Conservation (phyloP, 2,888 invertebrate genomes). For the Torymus texanus region DNA sequence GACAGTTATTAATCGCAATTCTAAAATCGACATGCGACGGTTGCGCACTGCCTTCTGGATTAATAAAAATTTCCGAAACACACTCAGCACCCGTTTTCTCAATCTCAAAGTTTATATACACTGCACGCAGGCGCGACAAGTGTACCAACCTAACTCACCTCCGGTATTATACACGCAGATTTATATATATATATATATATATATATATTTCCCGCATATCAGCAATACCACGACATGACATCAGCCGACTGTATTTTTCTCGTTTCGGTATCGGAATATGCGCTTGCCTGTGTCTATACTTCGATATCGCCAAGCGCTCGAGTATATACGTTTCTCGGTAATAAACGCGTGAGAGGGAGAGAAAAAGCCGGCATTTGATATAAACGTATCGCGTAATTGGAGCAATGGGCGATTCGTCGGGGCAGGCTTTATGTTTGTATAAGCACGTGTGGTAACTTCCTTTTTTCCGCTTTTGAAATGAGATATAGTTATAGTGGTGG, state of each 20-base stretch:
- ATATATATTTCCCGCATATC: conserved; percentile 23
- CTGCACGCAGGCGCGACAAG: conserved; percentile 6
- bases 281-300: background rate
- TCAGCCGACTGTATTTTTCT: conserved; percentile 23
- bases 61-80: too few species aligned
- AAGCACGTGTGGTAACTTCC: conserved; percentile 17
- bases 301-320: conserved; percentile 25
- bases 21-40: too few species aligned
- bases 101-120: too few species aligned
- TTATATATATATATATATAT: background rate
- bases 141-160: conserved; percentile 4
- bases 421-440: conserved; percentile 21
- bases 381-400: conserved; percentile 54
- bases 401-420: conserved; percentile 35
- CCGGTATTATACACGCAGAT: too few species aligned
- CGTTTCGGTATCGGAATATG: conserved; percentile 38
- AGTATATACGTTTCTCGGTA: conserved; percentile 47
- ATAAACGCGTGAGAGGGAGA: conserved; percentile 31
- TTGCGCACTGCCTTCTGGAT: too few species aligned
- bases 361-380: conserved; percentile 35
- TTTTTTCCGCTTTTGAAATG: conserved; percentile 46
- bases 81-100: too few species aligned
- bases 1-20: too few species aligned
- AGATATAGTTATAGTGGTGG: background rate
- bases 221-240: conserved; percentile 21